Evolutionary conservation across 2,888 invertebrate genomes (phyloP), one percentile per base, ranked within the genome.

Genomic region (Amiota mariae): DNA sequence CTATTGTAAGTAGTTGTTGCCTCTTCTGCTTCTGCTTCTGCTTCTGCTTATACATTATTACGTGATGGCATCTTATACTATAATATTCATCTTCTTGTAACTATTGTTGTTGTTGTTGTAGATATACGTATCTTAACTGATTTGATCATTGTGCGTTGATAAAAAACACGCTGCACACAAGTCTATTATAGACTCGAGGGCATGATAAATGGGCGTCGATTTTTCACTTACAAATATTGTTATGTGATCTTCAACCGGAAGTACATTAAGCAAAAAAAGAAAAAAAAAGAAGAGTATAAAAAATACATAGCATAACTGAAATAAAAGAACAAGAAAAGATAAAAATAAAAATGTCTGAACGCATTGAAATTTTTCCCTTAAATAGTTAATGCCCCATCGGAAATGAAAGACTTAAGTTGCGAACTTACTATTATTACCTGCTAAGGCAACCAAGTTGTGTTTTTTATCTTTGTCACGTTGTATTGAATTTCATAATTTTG

Each of bases 191-290:
- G 77, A 84, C 84, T 81, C 84, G 75, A 85, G 85, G 85, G 83
- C 84, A 78, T 81, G 82, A 86, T 82, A 84, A 84, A 84, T 85
- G 83, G 86, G 86, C 83, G 83, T 85, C 86, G 86, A 82, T 83
- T 86, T 86, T 86, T 86, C 86, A 86, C 85, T 86, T 83, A 67
- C 51, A 49, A 49, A 67, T 49, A 20, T 51, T 67, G 18, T 11
- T 20, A 36, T 81, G 78, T 78, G 86, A 80, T 72, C 77, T 85
- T 86, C 82, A 80, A 85, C 84, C 83, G 86, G 83, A 83, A 83
- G 83, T 83, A 77, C 79, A 78, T 81, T 77, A 77, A 63, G 73
- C 76, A 79, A 18, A 67, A 67, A 12, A 13, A n/a, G 46, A 57
- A 67, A 73, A 18, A 54, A 68, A 1, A 68, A 51, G n/a, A n/a